Base-by-base conservation (phyloP, 2,113 vertebrate genomes). In the Mesocricetus auratus region DNA sequence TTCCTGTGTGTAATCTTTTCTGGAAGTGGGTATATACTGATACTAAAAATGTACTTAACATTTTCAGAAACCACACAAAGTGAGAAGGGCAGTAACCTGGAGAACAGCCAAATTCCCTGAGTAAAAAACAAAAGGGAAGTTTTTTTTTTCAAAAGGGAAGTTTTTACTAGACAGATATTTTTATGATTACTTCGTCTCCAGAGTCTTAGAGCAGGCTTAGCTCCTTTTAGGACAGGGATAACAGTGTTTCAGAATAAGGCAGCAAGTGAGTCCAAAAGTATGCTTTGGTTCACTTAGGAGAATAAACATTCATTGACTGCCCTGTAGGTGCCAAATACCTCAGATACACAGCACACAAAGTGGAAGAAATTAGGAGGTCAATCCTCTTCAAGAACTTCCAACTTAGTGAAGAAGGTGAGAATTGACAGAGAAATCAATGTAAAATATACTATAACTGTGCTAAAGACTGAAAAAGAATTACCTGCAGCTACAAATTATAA, bases 41-140 rank as follows among this genome's bases (percentile, higher is more conserved):
- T 87, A 77, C 91, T 92, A 89, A 93, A 97, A 86, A 39, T 89
- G 21, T 45, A 90, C 64, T 87, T 91, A 91, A 69, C 60, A 15
- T 95, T 97, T 86, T 42, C 13, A 42, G 91, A 94, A 93, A 79
- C 12, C 45, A 85, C n/a, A 90, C 7, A 33, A 3, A 19, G 4
- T 36, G 42, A 92, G 36, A 91, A 89, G 74, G 11, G 11, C 68
- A 82, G 22, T 5, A 77, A 5, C 33, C 47, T 89, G 33, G 68
- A 91, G 73, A 91, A 92, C 3, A 33, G 42, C 71, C 11, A 90
- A 21, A 33, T 50, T 45, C 19, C 17, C 15, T 64, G 1, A 36
- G 0, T n/a, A 62, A 92, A 91, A 94, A 16, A 88, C 36, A 47
- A 90, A 75, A 74, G 88, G 68, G 24, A 53, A n/a, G 60, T 85